These are phyloP conservation scores for Leptopilina boulardi DNA, from an alignment of 1,140 invertebrate species.

Conservation along the genomic window DNA sequence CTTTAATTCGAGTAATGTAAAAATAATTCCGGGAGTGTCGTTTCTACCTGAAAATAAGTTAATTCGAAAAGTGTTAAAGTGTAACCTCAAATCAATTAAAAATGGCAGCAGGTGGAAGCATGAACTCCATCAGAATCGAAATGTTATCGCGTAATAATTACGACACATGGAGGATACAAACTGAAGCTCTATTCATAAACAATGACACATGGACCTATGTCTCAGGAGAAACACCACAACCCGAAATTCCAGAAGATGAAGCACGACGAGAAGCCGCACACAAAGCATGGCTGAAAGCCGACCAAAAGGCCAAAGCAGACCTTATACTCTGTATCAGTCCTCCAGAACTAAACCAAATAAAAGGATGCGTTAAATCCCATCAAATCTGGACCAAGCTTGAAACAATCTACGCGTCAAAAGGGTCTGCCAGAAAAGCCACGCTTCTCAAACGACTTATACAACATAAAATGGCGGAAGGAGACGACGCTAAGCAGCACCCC, in stretches of 20 bases:
- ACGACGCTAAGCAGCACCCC: not conserved
- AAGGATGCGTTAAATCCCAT: conserved; percentile 5
- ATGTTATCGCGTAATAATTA: not conserved
- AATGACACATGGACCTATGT: conserved; percentile 12
- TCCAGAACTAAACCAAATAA: conserved; percentile 39
- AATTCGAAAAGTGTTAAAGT: too few species aligned
- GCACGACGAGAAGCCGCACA: not conserved
- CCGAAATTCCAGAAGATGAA: not conserved
- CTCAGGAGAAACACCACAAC: not conserved
- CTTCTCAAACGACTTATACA: conserved; percentile 11
- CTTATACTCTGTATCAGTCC: conserved; percentile 41
- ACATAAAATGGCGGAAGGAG: conserved; percentile 33
- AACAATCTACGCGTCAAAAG: conserved; percentile 34
- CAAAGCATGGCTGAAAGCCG: not conserved
- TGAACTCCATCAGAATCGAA: not conserved
- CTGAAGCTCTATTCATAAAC: not conserved
- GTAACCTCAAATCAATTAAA: not conserved
- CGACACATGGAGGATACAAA: conserved; percentile 1
- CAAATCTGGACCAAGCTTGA: conserved; percentile 29
- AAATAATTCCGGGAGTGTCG: too few species aligned
- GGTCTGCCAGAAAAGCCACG: conserved; percentile 5
- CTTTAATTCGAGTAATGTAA: too few species aligned
- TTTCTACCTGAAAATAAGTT: too few species aligned
- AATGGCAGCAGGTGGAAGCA: not conserved
- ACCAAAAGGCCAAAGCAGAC: conserved; percentile 47